Evolutionary conservation across 2,113 vertebrate species (phyloP), one percentile per base, ranked within the genome.

Genomic region (western clawed frog (Xenopus tropicalis)): DNA sequence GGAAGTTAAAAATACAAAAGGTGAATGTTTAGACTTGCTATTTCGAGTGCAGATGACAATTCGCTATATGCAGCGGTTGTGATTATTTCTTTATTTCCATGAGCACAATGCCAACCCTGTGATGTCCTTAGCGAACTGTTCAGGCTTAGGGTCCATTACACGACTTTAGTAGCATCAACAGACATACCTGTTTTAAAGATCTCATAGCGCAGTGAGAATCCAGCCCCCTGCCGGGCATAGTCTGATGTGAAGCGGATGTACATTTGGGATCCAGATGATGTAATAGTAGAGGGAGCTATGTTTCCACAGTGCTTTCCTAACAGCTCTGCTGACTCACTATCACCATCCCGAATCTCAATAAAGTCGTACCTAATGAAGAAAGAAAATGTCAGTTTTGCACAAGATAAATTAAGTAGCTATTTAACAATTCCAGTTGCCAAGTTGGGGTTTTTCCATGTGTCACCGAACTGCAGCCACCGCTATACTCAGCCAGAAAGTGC

Each of bases 151-250:
- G n/a, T n/a, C 29, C 29, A 37, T 37, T 37, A 37, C 29, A 37
- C 10, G 29, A 37, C 29, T 37, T 37, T 9, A 37, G 29, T 9
- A 8, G 29, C 61, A 80, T 58, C 4, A 44, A 12, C 46, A 11
- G 8, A 80, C 88, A 89, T 70, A 98, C 97, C 97, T 66, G 97
- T 98, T 86, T 97, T 98, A 84, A 91, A 96, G 91, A 99, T 98
- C 86, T 99, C 97, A 0, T 99, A 99, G 81, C 97, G 96, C 75
- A 99, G 91, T 0, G 96, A 99, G 86, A 99, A 99, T 74, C 97
- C 97, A 0, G 97, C 96, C 56, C 96, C 96, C 84, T 99, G 97
- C 79, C 98, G 92, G n/a, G 95, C 97, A 0, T 98, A 99, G 85
- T 99, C 97, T 0, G 97, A 98, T 7, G 94, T 96, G 81, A 99